Evolutionary conservation across 2,888 invertebrate species (phyloP).

Genomic region (Danaus chrysippus): DNA sequence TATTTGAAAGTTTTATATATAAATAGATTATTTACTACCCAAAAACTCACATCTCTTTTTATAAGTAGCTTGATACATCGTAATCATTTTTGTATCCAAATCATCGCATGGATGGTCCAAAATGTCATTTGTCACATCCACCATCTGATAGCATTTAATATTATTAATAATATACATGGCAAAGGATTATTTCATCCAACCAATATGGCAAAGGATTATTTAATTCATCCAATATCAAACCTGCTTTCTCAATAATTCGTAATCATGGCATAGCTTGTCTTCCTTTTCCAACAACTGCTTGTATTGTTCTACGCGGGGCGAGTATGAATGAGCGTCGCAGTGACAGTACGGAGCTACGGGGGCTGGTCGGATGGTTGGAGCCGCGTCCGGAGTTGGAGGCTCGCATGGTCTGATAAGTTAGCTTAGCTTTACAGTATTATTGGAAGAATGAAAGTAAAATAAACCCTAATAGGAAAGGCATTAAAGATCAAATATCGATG

Average conservation of each 20-base stretch:
- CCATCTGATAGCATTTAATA: conserved; percentile 67
- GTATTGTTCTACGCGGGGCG: conserved; percentile 80
- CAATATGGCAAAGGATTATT: background rate
- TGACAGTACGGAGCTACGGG: conserved; percentile 81
- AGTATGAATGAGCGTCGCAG: conserved; percentile 81
- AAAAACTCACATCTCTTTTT: conserved; percentile 76
- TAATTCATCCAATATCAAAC: conserved; percentile 38
- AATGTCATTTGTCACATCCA: conserved; percentile 79
- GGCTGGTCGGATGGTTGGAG: conserved; percentile 66
- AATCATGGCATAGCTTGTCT: conserved; percentile 76
- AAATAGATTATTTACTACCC: background rate
- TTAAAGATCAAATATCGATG: no score
- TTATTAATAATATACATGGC: background rate
- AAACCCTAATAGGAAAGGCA: no score
- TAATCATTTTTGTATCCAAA: conserved; percentile 80
- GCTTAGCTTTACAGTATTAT: conserved; percentile 5
- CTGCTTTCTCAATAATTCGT: conserved; percentile 70
- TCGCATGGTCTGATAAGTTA: conserved; percentile 72
- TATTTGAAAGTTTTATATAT: background rate
- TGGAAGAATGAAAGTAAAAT: conserved; percentile 4
- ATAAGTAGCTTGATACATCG: conserved; percentile 81
- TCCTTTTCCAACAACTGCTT: conserved; percentile 81
- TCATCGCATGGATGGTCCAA: conserved; percentile 82
- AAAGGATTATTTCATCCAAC: background rate
- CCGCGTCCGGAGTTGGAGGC: conserved; percentile 74